Conservation (phyloP, 2,113 vertebrate species). For the Gasterosteus aculeatus region DNA sequence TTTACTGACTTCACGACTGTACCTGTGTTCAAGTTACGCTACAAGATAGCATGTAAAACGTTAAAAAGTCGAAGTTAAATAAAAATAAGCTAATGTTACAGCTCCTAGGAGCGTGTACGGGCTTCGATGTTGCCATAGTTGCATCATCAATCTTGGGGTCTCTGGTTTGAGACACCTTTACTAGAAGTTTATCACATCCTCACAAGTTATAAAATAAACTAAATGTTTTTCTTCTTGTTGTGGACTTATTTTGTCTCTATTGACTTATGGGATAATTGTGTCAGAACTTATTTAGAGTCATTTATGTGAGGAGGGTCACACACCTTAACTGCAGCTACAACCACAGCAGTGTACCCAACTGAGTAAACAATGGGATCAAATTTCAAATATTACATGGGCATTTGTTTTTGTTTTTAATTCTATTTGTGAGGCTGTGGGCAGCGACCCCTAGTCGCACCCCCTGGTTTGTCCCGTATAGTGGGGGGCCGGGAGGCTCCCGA, state of each 20-base stretch:
- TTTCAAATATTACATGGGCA: background rate
- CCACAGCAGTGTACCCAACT: background rate
- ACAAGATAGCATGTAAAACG: background rate
- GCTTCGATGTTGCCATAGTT: background rate
- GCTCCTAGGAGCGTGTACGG: too few species aligned
- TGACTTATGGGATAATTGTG: background rate
- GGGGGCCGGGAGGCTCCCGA: conserved; percentile 58
- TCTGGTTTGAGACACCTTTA: background rate
- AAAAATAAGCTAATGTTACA: background rate
- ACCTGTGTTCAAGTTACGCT: background rate
- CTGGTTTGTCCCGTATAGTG: conserved; percentile 51
- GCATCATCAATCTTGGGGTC: background rate
- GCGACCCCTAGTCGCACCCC: conserved; percentile 20
- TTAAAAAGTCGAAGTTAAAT: background rate
- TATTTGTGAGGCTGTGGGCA: conserved; percentile 58
- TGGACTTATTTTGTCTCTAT: background rate
- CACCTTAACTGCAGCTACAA: background rate
- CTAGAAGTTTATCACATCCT: background rate
- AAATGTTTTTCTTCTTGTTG: background rate
- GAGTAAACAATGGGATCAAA: background rate
- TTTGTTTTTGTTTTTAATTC: background rate
- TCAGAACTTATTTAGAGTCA: background rate
- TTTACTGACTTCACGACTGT: too few species aligned
- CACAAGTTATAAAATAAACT: background rate
- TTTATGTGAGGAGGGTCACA: background rate